A percentile compares a stretch with the other conserved stretches of the same genome.
Evolutionary conservation across 53 echinoderm and acorn worm genomes (phyloP).

Genomic region (Echinarachnius parma): DNA sequence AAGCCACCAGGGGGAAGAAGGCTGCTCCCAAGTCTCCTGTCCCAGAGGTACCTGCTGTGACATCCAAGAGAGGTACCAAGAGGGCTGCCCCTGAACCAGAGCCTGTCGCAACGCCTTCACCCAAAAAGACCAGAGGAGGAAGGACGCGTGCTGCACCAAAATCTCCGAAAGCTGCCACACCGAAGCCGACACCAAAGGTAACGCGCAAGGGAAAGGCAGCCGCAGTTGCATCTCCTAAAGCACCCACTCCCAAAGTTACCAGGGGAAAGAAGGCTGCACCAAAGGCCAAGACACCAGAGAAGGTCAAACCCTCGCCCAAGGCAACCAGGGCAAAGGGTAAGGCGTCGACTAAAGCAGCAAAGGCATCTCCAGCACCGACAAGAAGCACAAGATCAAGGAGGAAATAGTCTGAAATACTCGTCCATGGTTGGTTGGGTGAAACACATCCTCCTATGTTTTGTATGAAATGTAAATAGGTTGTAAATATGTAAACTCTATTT

Average conservation of each 20-base stretch:
- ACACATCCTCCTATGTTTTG: too few species aligned
- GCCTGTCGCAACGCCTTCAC: slow-evolving; percentile 45
- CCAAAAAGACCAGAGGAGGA: slow-evolving; percentile 58
- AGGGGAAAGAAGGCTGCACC: slow-evolving; percentile 20
- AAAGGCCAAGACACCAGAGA: slow-evolving; percentile 37
- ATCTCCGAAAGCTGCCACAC: slow-evolving; percentile 38
- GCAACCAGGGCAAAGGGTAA: slow-evolving; percentile 29
- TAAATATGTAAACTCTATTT: too few species aligned
- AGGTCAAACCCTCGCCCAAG: slow-evolving; percentile 31
- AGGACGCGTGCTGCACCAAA: slow-evolving; percentile 45
- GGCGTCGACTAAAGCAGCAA: slow-evolving; percentile 7
- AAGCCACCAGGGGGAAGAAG: slow-evolving; percentile 16
- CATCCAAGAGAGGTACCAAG: slow-evolving; percentile 33
- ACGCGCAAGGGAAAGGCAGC: slow-evolving; percentile 52
- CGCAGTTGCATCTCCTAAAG: slow-evolving; percentile 24
- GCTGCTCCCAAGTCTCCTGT: slow-evolving; percentile 8
- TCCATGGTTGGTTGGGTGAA: too few species aligned
- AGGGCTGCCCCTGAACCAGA: slow-evolving; percentile 43
- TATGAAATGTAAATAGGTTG: too few species aligned
- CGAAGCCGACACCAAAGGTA: slow-evolving; percentile 46
- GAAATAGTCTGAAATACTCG: too few species aligned
- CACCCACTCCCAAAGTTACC: slow-evolving; percentile 39
- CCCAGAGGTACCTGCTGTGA: neutral
- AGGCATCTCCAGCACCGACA: slow-evolving; percentile 30
- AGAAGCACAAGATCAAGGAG: slow-evolving; percentile 35